Conservation (phyloP, 2,797 vertebrate genomes). For the Trematomus bernacchii region DNA sequence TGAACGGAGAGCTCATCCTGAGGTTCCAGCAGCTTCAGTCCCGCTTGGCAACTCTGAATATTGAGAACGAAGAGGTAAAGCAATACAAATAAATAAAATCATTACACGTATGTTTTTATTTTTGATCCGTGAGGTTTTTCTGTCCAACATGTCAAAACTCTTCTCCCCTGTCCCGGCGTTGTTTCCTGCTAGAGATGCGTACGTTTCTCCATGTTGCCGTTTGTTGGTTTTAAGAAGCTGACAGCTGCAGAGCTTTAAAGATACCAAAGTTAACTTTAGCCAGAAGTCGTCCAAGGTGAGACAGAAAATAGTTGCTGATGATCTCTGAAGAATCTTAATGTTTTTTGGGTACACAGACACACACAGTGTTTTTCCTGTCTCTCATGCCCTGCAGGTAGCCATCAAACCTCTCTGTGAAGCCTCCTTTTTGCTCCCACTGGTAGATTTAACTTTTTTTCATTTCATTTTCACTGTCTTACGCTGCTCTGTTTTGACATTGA, state of each 20-base stretch:
- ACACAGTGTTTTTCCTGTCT: constrained; percentile 38
- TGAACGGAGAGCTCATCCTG: constrained; percentile 95
- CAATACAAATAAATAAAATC: not conserved
- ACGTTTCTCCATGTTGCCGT: constrained; percentile 1
- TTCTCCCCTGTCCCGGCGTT: not conserved
- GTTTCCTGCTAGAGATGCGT: constrained; percentile 5
- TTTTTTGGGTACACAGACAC: constrained; percentile 14
- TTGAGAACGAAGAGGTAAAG: constrained; percentile 98
- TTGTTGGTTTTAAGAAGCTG: constrained; percentile 18
- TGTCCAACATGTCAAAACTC: constrained; percentile 5
- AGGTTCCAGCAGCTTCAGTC: constrained; percentile 98
- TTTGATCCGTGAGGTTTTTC: not conserved
- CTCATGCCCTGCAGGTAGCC: constrained; percentile 60
- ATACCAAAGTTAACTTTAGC: constrained; percentile 56
- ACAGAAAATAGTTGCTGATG: constrained; percentile 32
- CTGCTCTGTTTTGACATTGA: constrained; percentile 50
- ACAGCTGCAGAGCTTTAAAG: constrained; percentile 25
- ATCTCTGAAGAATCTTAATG: constrained; percentile 46
- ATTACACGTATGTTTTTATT: not conserved
- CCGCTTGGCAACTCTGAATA: constrained; percentile 94
- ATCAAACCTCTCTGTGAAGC: constrained; percentile 59
- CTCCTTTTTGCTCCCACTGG: constrained; percentile 46
- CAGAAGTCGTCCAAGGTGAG: constrained; percentile 58
- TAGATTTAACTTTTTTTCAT: constrained; percentile 52
- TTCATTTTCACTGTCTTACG: constrained; percentile 19